These are phyloP conservation scores for Drosophila nebulosa DNA, from an alignment of 1,140 invertebrate species.

Conservation along the genomic window DNA sequence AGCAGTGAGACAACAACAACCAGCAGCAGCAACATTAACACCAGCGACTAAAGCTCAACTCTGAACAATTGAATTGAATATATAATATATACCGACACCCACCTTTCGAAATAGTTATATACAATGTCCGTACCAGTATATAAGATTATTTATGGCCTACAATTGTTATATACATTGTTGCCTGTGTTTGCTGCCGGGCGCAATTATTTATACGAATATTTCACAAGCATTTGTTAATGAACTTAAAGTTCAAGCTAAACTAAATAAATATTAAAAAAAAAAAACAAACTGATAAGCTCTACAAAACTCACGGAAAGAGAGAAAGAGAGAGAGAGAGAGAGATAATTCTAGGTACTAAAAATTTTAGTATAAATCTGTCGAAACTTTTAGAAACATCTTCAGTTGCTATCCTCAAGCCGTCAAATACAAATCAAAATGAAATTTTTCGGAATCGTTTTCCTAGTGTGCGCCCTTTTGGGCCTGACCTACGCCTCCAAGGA, in stretches of 20 bases:
- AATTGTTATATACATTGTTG: slow-evolving; percentile 4
- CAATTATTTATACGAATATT: slow-evolving; percentile 26
- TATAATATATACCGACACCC: neutral
- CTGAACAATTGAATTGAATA: neutral
- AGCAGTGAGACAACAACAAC: slow-evolving; percentile 13
- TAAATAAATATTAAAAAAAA: slow-evolving; percentile 13
- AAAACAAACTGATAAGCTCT: neutral
- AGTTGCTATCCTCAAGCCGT: slow-evolving; percentile 18
- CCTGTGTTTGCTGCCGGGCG: neutral
- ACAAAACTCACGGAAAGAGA: neutral
- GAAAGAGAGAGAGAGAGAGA: neutral
- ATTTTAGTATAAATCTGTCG: slow-evolving; percentile 3
- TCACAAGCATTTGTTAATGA: slow-evolving; percentile 60
- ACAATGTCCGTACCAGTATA: slow-evolving; percentile 14
- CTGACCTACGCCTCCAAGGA: slow-evolving; percentile 40
- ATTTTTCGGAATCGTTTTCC: slow-evolving; percentile 34
- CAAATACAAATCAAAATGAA: slow-evolving; percentile 39
- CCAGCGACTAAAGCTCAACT: slow-evolving; percentile 2
- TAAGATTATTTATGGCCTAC: slow-evolving; percentile 20
- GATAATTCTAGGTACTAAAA: neutral
- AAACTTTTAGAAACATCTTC: neutral
- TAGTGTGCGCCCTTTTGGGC: slow-evolving; percentile 51
- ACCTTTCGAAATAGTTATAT: slow-evolving; percentile 3
- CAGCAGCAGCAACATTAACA: slow-evolving; percentile 24
- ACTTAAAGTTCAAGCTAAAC: slow-evolving; percentile 30